Evolutionary conservation across 1,140 invertebrate species (phyloP).

Genomic region (Tetramorium parvispinum): DNA sequence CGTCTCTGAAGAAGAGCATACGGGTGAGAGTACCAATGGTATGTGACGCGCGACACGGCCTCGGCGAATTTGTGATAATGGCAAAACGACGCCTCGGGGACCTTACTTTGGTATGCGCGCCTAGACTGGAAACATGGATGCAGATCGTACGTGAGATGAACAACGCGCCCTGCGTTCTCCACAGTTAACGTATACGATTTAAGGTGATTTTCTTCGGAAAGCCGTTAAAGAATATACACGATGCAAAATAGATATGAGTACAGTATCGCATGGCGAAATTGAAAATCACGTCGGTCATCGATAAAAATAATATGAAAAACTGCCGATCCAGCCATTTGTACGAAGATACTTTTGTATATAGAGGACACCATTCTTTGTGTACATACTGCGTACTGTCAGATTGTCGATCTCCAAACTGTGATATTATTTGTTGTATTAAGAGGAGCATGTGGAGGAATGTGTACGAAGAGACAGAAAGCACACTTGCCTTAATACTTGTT

Average conservation of each 20-base stretch:
- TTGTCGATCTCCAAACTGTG: constrained; percentile 85
- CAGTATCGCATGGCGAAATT: not conserved
- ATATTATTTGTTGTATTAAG: constrained; percentile 83
- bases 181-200: constrained; percentile 79
- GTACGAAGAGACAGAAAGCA: constrained; percentile 4
- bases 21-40: constrained; percentile 87
- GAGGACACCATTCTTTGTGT: constrained; percentile 74
- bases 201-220: constrained; percentile 12
- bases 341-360: not conserved
- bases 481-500: constrained; percentile 29
- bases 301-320: not conserved
- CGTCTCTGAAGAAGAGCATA: constrained; percentile 71
- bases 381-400: constrained; percentile 79
- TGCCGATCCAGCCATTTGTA: constrained; percentile 1
- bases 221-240: constrained; percentile 67
- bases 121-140: constrained; percentile 90
- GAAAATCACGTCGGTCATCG: not conserved
- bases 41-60: constrained; percentile 90
- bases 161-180: constrained; percentile 89
- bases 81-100: constrained; percentile 90
- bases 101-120: constrained; percentile 90
- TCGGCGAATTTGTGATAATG: constrained; percentile 93
- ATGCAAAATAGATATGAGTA: not conserved
- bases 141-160: constrained; percentile 87
- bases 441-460: not conserved